A percentile compares a stretch with the other conserved stretches of the same genome.
Conservation (phyloP, 2,797 vertebrate genomes). For the Parauchenoglanis punctatus region DNA sequence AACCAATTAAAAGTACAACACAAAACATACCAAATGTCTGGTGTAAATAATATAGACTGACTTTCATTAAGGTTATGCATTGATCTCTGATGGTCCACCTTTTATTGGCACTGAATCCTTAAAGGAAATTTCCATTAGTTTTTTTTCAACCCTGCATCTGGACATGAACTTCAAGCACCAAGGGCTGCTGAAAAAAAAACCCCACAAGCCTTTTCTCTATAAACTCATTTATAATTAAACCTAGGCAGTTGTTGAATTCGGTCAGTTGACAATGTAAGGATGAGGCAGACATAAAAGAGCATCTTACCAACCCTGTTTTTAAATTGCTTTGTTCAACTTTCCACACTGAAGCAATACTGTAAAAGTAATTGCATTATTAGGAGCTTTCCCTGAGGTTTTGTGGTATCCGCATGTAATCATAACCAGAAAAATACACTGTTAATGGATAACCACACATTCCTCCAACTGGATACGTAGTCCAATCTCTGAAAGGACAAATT, state of each 20-base stretch:
- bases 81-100: slow-evolving; percentile 7
- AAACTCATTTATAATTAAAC: slow-evolving; percentile 13
- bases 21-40: not conserved
- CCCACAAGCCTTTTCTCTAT: not conserved
- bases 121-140: not conserved
- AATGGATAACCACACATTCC: slow-evolving; percentile 5
- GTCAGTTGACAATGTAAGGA: not conserved
- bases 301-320: not conserved
- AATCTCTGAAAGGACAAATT: not conserved
- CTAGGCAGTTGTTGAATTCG: slow-evolving; percentile 2
- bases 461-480: not conserved
- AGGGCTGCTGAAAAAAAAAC: not conserved
- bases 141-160: not conserved
- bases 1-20: not conserved
- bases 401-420: not conserved
- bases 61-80: slow-evolving; percentile 19
- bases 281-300: not conserved
- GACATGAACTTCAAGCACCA: slow-evolving; percentile 14
- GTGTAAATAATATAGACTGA: not conserved
- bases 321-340: not conserved
- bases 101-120: not conserved
- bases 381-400: slow-evolving; percentile 2
- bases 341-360: not conserved
- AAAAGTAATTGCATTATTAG: slow-evolving; percentile 10
- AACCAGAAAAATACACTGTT: not conserved